Evolutionary conservation across 2,888 invertebrate species (phyloP).

Genomic region (Acanthosoma haemorrhoidale): DNA sequence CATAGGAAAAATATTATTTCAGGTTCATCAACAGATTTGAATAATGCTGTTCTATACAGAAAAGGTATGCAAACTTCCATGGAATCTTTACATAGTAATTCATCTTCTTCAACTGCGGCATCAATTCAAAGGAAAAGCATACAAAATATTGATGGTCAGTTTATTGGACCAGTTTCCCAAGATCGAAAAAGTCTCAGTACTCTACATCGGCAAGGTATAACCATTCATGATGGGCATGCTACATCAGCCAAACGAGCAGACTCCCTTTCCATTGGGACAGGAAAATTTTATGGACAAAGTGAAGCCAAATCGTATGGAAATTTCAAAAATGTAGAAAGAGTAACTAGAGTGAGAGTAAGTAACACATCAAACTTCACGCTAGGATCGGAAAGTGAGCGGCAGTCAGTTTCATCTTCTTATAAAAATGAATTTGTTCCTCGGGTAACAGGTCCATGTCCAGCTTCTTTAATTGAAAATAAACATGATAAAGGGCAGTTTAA

Average conservation of each 20-base stretch:
- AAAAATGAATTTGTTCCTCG: constrained; percentile 70
- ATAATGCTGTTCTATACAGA: constrained; percentile 71
- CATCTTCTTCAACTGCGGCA: constrained; percentile 58
- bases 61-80: constrained; percentile 62
- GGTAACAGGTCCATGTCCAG: constrained; percentile 72
- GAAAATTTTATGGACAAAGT: constrained; percentile 62
- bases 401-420: constrained; percentile 56
- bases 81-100: constrained; percentile 66
- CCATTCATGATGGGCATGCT: constrained; percentile 36
- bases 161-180: constrained; percentile 59
- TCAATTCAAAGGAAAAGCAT: constrained; percentile 71
- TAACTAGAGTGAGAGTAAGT: constrained; percentile 52
- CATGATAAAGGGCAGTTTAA: constrained; percentile 63
- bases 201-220: constrained; percentile 59
- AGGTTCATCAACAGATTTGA: constrained; percentile 63
- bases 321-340: constrained; percentile 58
- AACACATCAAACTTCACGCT: constrained; percentile 71
- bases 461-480: constrained; percentile 67
- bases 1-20: constrained; percentile 71
- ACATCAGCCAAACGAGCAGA: constrained; percentile 55
- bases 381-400: constrained; percentile 54
- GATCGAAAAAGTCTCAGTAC: constrained; percentile 75
- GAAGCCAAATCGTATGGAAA: constrained; percentile 66
- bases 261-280: constrained; percentile 64
- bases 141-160: constrained; percentile 67